Base-by-base conservation (phyloP, 2,113 vertebrate species). In the Sylvia atricapilla region DNA sequence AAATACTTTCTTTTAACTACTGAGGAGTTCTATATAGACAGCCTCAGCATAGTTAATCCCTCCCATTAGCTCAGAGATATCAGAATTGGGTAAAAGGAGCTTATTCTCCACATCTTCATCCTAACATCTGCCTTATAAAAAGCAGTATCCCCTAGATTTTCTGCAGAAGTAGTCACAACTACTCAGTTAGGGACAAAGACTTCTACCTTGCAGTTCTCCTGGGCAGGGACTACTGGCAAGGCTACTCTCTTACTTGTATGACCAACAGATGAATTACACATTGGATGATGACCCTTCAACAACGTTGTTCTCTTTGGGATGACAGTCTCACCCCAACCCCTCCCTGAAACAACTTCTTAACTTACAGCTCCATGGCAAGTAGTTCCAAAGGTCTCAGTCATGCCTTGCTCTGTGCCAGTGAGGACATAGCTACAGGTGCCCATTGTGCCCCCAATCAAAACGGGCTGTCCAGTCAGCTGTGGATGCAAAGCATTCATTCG, bases 341-440 rank as follows among this genome's bases (percentile, higher is more conserved):
- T 62, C 58, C 15, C 25, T 24, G 15, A 92, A 92, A 68, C 20
- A 31, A 50, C 9, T 30, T 31, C 85, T 86, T 68, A 93, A 98
- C 98, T 97, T 97, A 99, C 99, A 90, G 99, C 99, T 90, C 99
- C 99, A 18, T 99, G 99, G 63, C 99, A 99, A 62, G 99, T 99
- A 90, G 99, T 99, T 52, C 99, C 99, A 4, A 99, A 99, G 9
- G 99, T 99, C 96, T 99, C 99, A 1, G 98, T 99, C 99, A 99
- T 99, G 91, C 99, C 99, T 79, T 99, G 98, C 7, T 99, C 99
- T 0, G 99, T 99, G 62, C 99, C 99, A 2, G 99, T 99, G 58
- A 99, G 98, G 82, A 99, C 99, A 2, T 99, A 99, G 88, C 99
- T 99, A 87, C 99, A 99, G 81, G 99, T 99, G 53, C 99, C 99